Base-by-base conservation (phyloP, 53 echinoderm and acorn worm species). In the Stichopus horrens region DNA sequence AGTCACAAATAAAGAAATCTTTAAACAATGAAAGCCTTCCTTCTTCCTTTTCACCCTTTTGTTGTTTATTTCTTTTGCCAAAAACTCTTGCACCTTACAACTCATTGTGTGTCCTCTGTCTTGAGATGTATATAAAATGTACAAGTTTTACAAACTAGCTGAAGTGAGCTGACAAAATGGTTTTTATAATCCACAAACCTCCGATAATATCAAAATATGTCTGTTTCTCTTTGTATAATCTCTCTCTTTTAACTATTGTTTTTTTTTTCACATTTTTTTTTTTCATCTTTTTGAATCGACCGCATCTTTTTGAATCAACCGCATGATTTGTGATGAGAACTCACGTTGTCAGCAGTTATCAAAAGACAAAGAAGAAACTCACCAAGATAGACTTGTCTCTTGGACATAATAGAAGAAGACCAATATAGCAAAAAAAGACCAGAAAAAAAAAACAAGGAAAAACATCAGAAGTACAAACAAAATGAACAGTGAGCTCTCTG, bases 111-210 rank as follows among this genome's bases (percentile, higher is more conserved):
- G 37, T 37, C 37, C 37, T 13, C 63, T 63, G 63, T 16, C 16
- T 63, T 63, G 63, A 63, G 63, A 63, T 63, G 63, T 63, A 63
- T 63, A 63, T 13, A 63, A 63, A 63, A 79, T 79, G 79, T 79
- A 79, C 79, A 79, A 55, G 53, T 79, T 79, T 79, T 52, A 51
- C 51, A 53, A 79, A 53, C 55, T 52, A 79, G n/a, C 20, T 79
- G 51, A 13, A 8, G 53, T 52, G 19, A 79, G 19, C 19, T 79
- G 55, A 79, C 7, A 54, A 19, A 14, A 79, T 54, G 79, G 51
- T 79, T 53, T 79, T 52, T 19, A 79, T n/a, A 79, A 79, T 79
- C 52, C 79, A 78, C 79, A 78, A 19, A 19, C 54, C 55, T 79
- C 54, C 16, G 37, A 13, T 55, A 6, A 55, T 79, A 79, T 53